phyloP scores from a whole-genome alignment of 2,113 vertebrate species.

The Oncorhynchus gorbuscha region DNA sequence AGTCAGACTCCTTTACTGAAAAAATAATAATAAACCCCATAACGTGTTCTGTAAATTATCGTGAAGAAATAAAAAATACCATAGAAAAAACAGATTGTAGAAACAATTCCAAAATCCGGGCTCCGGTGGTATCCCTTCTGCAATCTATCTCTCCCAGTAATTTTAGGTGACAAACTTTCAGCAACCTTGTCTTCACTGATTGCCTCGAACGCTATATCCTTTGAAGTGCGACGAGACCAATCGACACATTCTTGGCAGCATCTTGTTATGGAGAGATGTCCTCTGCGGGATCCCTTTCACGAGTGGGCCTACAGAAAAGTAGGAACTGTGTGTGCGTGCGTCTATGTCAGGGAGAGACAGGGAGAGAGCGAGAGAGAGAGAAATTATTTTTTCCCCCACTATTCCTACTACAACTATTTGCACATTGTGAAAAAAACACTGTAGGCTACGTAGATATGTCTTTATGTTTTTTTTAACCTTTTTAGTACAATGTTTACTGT shows the following conservation, averaged over 20 bases:
- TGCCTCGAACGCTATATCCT: constrained; percentile 17
- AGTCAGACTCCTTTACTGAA: background rate
- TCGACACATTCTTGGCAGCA: constrained; percentile 37
- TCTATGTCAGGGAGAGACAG: background rate
- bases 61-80: background rate
- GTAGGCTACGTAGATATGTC: too few species aligned
- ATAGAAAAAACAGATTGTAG: background rate
- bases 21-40: background rate
- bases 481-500: too few species aligned
- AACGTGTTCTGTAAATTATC: background rate
- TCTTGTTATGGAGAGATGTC: background rate
- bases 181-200: background rate
- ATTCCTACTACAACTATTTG: too few species aligned
- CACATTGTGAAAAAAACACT: too few species aligned
- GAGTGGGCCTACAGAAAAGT: background rate
- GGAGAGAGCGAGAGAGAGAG: background rate
- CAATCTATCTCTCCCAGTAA: background rate
- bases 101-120: background rate
- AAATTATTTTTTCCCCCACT: background rate
- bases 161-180: constrained; percentile 17
- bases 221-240: constrained; percentile 54
- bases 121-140: background rate
- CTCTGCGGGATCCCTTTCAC: constrained; percentile 43
- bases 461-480: too few species aligned
- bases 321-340: background rate